These are phyloP conservation scores for Drosophila kohkoa DNA, from an alignment of 1,140 invertebrate species.

Conservation along the genomic window DNA sequence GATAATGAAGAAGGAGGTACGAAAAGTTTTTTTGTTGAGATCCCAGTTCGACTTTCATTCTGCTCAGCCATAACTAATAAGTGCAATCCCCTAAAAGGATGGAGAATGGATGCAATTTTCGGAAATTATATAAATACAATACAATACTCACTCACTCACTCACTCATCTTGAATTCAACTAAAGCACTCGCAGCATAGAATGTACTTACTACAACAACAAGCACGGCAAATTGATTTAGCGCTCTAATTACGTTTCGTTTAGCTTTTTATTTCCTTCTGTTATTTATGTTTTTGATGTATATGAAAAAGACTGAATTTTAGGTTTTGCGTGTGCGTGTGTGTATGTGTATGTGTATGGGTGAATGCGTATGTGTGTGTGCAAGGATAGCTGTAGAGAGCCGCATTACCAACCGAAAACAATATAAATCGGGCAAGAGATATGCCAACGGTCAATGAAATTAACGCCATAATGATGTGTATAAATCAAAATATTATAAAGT, in stretches of 20 bases:
- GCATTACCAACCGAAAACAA: no score
- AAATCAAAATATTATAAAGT: no score
- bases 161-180: conserved; percentile 15
- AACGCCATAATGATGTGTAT: no score
- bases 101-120: neutral
- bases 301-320: conserved; percentile 78
- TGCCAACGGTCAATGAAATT: no score
- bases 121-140: neutral
- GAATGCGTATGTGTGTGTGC: no score
- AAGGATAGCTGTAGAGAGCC: no score
- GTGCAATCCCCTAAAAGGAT: neutral
- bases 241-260: conserved; percentile 40
- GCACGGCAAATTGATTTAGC: conserved; percentile 21
- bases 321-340: conserved; percentile 17
- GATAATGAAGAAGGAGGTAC: neutral
- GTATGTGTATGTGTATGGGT: neutral
- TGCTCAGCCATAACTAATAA: neutral
- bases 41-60: neutral
- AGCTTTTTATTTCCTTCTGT: conserved; percentile 18
- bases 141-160: conserved; percentile 31
- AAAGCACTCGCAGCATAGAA: conserved; percentile 28
- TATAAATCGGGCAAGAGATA: no score
- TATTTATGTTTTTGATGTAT: conserved; percentile 34
- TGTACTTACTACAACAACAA: conserved; percentile 12
- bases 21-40: no score